phyloP scores from a whole-genome alignment of 1,140 invertebrate genomes.

The Ceratosolen solmsi region DNA sequence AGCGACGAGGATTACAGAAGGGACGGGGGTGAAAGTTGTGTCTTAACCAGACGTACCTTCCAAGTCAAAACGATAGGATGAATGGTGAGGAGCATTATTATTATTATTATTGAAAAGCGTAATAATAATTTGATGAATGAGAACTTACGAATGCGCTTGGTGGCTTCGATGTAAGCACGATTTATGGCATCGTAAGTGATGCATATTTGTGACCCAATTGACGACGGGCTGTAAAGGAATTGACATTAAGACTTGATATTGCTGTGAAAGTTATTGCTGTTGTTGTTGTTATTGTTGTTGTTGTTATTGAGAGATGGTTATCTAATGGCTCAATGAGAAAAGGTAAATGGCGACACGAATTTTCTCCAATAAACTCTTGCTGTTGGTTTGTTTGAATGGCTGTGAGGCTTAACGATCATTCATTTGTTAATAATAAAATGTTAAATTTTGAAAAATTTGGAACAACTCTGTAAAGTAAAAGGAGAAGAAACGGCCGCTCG shows the following conservation, averaged over 20 bases:
- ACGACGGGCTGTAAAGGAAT: conserved; percentile 76
- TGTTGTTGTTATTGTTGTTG: no score
- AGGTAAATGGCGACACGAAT: not conserved
- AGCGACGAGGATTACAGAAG: not conserved
- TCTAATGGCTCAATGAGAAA: not conserved
- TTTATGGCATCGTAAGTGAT: conserved; percentile 94
- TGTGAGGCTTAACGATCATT: not conserved
- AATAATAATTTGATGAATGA: no score
- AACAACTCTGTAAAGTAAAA: conserved; percentile 6
- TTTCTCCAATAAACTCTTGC: not conserved
- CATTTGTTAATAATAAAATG: not conserved
- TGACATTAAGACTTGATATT: no score
- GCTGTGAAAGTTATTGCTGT: no score
- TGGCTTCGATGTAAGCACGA: conserved; percentile 88
- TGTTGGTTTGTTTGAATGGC: not conserved
- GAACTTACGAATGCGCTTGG: conserved; percentile 84
- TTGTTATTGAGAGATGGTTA: not conserved
- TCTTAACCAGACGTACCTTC: no score
- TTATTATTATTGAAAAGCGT: not conserved
- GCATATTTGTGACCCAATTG: conserved; percentile 83
- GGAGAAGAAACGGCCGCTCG: conserved; percentile 12
- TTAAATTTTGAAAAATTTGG: not conserved
- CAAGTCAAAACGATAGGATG: not conserved
- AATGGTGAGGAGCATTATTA: conserved; percentile 1
- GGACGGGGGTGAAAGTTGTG: not conserved